These are phyloP conservation scores for Thymelicus acteon DNA, from an alignment of 2,888 invertebrate species.

Conservation along the genomic window DNA sequence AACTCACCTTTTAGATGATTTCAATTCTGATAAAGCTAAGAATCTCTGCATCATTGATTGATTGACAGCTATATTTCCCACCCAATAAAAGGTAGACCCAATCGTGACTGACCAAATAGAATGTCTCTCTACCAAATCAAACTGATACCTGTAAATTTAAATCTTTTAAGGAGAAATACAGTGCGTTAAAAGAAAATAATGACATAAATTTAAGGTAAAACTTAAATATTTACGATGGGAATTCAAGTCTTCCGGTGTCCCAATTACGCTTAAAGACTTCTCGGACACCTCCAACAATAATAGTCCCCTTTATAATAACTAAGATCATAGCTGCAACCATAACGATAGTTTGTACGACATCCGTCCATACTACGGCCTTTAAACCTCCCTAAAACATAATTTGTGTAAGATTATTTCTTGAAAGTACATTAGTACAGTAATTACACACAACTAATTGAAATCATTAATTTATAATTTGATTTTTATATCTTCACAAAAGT, in stretches of 20 bases:
- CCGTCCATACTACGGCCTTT: slow-evolving; percentile 90
- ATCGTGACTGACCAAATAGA: slow-evolving; percentile 89
- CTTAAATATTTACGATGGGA: slow-evolving; percentile 61
- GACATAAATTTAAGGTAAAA: background rate
- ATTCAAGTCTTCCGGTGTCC: slow-evolving; percentile 85
- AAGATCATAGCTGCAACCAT: slow-evolving; percentile 89
- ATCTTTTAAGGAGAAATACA: background rate
- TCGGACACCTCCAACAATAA: slow-evolving; percentile 86
- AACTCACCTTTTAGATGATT: slow-evolving; percentile 84
- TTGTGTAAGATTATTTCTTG: background rate
- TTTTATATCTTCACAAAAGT: background rate
- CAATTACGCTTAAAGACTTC: slow-evolving; percentile 84
- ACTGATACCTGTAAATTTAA: slow-evolving; percentile 79
- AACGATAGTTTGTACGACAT: slow-evolving; percentile 88
- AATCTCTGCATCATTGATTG: slow-evolving; percentile 93
- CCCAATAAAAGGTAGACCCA: slow-evolving; percentile 90
- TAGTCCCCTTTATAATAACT: slow-evolving; percentile 86
- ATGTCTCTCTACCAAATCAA: slow-evolving; percentile 89
- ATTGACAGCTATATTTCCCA: slow-evolving; percentile 89
- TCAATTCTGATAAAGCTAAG: slow-evolving; percentile 87
- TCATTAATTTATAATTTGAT: too few species aligned
- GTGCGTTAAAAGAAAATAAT: background rate
- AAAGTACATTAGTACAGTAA: too few species aligned
- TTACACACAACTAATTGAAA: too few species aligned
- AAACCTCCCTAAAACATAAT: slow-evolving; percentile 84